Conservation (phyloP, 2,113 vertebrate genomes). For the Platycercus adscitus region DNA sequence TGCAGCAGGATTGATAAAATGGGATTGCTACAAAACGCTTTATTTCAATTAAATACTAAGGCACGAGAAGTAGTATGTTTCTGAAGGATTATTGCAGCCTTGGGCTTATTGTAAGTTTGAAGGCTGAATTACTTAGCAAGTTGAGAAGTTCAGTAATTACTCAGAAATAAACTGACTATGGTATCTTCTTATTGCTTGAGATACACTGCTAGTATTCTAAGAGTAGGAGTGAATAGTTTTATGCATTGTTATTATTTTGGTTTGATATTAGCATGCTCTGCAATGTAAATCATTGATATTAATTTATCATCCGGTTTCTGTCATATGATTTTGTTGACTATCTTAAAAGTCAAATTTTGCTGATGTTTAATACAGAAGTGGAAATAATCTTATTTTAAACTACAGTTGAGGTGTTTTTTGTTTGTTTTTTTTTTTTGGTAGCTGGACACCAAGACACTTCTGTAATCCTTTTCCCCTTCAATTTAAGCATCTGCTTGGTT, state of each 20-base stretch:
- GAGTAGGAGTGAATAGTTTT: neutral
- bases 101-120: constrained; percentile 33
- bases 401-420: neutral
- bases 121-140: constrained; percentile 21
- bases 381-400: neutral
- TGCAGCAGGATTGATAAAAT: neutral
- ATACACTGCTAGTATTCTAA: neutral
- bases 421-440: neutral
- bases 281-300: neutral
- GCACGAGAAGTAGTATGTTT: neutral
- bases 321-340: neutral
- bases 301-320: neutral
- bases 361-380: neutral
- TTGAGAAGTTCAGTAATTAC: constrained; percentile 46
- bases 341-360: neutral
- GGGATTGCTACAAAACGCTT: neutral
- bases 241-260: neutral
- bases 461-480: neutral
- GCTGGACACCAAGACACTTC: neutral
- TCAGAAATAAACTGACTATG: neutral
- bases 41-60: constrained; percentile 38
- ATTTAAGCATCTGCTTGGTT: neutral
- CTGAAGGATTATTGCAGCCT: constrained; percentile 45
- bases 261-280: neutral
- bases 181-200: neutral